These are phyloP conservation scores for Triplophysa rosa DNA, from an alignment of 2,113 vertebrate species.

Conservation along the genomic window DNA sequence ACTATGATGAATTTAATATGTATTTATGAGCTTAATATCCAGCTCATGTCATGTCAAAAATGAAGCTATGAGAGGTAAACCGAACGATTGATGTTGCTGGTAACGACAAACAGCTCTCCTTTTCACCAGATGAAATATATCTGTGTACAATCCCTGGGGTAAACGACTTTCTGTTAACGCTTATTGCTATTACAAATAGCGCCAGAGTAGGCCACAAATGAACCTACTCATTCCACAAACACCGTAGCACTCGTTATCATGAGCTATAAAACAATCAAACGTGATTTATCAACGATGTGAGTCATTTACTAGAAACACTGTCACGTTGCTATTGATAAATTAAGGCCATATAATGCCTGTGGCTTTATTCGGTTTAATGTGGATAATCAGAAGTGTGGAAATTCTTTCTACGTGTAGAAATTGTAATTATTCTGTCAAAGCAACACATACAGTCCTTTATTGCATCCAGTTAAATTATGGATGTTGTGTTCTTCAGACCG, in stretches of 20 bases:
- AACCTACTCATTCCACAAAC: conserved; percentile 7
- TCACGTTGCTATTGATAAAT: conserved; percentile 9
- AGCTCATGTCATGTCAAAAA: conserved; percentile 45
- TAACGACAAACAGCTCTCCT: conserved; percentile 54
- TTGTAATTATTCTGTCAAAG: conserved; percentile 66
- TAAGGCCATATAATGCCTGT: conserved; percentile 7
- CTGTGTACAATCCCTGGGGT: conserved; percentile 53
- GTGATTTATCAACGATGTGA: neutral
- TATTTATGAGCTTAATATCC: conserved; percentile 4
- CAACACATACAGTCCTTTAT: conserved; percentile 50
- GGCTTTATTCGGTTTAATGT: conserved; percentile 18
- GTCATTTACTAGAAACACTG: neutral
- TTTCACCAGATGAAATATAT: conserved; percentile 47
- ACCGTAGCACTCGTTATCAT: neutral
- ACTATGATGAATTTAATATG: neutral
- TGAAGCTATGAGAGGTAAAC: conserved; percentile 20
- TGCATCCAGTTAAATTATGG: conserved; percentile 42
- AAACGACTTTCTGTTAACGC: conserved; percentile 13
- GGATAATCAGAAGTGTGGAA: conserved; percentile 16
- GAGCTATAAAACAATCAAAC: neutral
- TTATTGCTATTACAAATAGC: neutral
- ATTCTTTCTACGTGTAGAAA: conserved; percentile 18
- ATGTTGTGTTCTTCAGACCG: conserved; percentile 44
- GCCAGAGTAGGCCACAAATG: too few species aligned
- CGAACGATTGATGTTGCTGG: conserved; percentile 55